Evolutionary conservation across 2,113 vertebrate genomes (phyloP).

Genomic region (Bos indicus): DNA sequence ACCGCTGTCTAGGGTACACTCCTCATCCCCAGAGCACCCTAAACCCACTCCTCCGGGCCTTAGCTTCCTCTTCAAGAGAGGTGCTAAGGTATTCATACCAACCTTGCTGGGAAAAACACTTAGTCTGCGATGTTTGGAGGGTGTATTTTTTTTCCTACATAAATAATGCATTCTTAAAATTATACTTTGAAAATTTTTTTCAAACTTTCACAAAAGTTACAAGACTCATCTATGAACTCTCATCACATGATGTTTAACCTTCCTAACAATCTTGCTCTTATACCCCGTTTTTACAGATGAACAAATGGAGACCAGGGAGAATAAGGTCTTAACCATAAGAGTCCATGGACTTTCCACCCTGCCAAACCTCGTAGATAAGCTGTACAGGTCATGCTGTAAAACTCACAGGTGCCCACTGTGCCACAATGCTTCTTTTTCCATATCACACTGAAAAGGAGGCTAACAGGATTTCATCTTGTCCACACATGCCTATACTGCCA

Average conservation of each 20-base stretch:
- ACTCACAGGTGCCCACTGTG: neutral
- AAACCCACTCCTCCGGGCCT: neutral
- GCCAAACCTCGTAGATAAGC: neutral
- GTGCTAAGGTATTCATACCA: neutral
- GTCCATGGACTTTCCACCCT: neutral
- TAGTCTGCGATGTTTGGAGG: neutral
- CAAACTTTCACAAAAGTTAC: neutral
- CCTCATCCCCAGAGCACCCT: neutral
- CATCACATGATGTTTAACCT: neutral
- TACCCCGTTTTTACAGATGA: neutral
- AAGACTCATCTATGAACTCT: neutral
- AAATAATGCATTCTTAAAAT: neutral
- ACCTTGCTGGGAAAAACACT: neutral
- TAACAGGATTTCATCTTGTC: neutral
- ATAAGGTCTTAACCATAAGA: neutral
- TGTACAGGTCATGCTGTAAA: neutral
- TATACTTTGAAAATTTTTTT: neutral
- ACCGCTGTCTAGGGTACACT: neutral
- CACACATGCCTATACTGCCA: neutral
- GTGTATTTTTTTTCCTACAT: neutral
- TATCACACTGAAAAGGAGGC: neutral
- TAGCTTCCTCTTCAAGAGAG: neutral
- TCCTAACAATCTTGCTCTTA: neutral
- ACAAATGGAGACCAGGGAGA: neutral
- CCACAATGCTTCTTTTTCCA: neutral